Evolutionary conservation across 1,140 invertebrate species (phyloP), one percentile per base, ranked within the genome.

Genomic region (Scaptomyza pallida): DNA sequence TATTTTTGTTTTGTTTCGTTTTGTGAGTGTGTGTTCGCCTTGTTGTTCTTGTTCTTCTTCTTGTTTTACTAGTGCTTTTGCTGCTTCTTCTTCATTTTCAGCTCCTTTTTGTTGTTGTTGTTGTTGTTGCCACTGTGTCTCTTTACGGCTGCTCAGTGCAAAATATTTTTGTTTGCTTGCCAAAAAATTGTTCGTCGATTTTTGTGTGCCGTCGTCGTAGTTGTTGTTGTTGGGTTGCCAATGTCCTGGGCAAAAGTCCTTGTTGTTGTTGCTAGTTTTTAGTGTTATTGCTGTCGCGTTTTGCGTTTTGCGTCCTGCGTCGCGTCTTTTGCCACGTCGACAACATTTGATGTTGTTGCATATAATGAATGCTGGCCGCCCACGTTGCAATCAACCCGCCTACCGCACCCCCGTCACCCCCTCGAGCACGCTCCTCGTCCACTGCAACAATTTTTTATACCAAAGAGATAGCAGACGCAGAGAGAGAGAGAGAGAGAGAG

Each of bases 331-430:
- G 76, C 81, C 64, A 86, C 81, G 81, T 85, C 81, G 76, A 74
- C 81, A 86, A 74, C 69, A 80, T 79, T 86, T 86, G 81, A 77
- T 86, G 76, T 85, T 85, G 80, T 85, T 85, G 81, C 76, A 79
- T 71, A 85, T 86, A 85, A 85, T 86, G 81, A 85, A 85, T 80
- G 73, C 73, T 70, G 61, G 54, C 51, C 68, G 68, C 62, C 52
- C 68, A 56, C 48, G 48, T 47, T 33, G 16, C 60, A n/a, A n/a
- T 8, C 26, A 8, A 35, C 33, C 33, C n/a, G n/a, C n/a, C n/a
- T n/a, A 35, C 10, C 33, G 12, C 8, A n/a, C 12, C 50, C 19
- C 16, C 16, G 13, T 23, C 26, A 0, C 16, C 9, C 12, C 33
- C 35, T 23, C 15, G 23, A 5, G 23, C 6, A 6, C 19, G 19